Percentiles rank a stretch among this genome's conserved stretches.
Conservation (phyloP, 2,888 invertebrate species). For the Eristalis tenax region DNA sequence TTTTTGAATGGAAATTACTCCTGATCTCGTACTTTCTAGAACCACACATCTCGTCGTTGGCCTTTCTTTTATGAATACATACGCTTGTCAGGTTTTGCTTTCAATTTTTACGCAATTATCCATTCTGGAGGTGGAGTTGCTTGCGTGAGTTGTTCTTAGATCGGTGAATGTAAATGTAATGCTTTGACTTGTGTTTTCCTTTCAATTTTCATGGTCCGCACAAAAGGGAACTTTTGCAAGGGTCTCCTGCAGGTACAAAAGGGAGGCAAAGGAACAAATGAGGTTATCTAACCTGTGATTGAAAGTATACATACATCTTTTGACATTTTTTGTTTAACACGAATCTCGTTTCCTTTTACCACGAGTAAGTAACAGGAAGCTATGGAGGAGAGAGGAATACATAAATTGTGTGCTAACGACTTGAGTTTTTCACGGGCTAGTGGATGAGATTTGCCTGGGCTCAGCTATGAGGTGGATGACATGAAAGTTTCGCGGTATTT, state of each 20-base stretch:
- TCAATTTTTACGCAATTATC: slow-evolving; percentile 36
- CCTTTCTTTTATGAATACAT: not conserved
- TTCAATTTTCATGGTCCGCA: not conserved
- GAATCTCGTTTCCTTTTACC: not conserved
- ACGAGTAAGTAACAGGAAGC: not conserved
- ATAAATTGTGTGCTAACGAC: not conserved
- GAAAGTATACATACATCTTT: not conserved
- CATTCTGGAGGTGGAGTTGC: slow-evolving; percentile 9
- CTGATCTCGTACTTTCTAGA: slow-evolving; percentile 14
- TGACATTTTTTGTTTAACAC: not conserved
- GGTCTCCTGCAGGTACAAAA: not conserved
- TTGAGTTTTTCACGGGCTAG: not conserved
- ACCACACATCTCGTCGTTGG: not conserved
- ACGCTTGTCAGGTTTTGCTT: not conserved
- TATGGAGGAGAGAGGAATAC: not conserved
- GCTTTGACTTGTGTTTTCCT: not conserved
- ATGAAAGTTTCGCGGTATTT: not conserved
- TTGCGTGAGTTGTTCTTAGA: too few relatives aligned
- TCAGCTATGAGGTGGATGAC: not conserved
- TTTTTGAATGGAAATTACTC: slow-evolving; percentile 48
- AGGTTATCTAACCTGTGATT: not conserved
- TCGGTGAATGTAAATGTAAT: too few relatives aligned
- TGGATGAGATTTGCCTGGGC: not conserved
- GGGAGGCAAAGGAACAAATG: not conserved
- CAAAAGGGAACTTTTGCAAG: not conserved